Conservation (phyloP, 2,113 vertebrate genomes). For the Heliornis fulica region DNA sequence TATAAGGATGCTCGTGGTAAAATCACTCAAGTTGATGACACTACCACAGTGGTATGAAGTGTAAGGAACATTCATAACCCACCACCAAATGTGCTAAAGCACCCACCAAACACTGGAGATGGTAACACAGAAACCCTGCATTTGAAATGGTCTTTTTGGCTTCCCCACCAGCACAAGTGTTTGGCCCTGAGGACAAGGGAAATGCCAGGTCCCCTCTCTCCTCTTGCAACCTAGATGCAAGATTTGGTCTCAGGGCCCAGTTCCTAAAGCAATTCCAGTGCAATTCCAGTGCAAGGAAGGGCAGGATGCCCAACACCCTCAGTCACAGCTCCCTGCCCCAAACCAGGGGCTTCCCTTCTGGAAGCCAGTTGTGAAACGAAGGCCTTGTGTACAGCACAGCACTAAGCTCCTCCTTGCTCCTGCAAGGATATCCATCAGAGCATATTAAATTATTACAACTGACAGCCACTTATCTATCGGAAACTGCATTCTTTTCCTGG, state of each 20-base stretch:
- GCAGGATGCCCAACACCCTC: neutral
- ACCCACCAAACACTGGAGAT: fast-evolving
- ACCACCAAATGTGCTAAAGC: neutral
- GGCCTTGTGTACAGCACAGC: neutral
- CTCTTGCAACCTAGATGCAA: neutral
- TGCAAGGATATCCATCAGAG: neutral
- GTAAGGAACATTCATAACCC: neutral
- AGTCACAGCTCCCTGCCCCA: neutral
- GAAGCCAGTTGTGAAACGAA: neutral
- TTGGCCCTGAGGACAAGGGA: neutral
- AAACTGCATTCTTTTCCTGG: neutral
- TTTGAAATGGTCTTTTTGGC: neutral
- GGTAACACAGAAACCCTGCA: neutral
- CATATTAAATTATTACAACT: neutral
- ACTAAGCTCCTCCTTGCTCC: neutral
- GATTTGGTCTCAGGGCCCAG: neutral
- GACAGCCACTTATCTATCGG: neutral
- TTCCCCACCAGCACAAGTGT: too few species aligned
- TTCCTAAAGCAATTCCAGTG: neutral
- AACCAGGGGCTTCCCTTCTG: neutral
- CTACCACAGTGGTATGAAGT: fast-evolving
- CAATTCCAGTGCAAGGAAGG: neutral
- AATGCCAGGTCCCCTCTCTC: neutral
- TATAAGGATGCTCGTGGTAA: fast-evolving
- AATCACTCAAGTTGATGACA: neutral